These are phyloP conservation scores for Nasonia vitripennis DNA, from an alignment of 1,140 invertebrate genomes.

Conservation along the genomic window DNA sequence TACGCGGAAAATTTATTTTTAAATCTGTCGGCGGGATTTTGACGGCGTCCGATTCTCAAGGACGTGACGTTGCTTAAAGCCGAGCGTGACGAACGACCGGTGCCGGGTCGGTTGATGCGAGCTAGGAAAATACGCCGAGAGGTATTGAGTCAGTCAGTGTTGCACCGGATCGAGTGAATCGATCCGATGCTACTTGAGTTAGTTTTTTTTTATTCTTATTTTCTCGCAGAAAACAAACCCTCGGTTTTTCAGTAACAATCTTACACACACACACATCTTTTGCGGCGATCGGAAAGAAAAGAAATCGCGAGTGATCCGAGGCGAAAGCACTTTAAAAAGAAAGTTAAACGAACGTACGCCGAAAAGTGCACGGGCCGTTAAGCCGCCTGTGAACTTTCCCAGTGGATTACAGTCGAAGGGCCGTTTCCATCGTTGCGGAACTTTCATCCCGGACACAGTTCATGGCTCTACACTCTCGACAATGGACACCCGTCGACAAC, in stretches of 20 bases:
- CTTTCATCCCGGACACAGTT: background rate
- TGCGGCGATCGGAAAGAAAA: too few species aligned
- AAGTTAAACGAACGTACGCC: too few species aligned
- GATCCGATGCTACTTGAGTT: background rate
- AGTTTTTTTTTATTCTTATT: too few species aligned
- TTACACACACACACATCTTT: too few species aligned
- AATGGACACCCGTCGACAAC: background rate
- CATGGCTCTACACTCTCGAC: too few species aligned
- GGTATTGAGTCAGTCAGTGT: too few species aligned
- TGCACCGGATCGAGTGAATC: background rate
- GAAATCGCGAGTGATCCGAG: too few species aligned
- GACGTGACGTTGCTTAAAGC: background rate
- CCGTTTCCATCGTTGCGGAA: background rate
- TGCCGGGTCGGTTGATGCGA: background rate
- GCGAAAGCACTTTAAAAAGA: too few species aligned
- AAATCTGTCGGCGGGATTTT: slow-evolving; percentile 5
- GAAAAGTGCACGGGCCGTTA: too few species aligned
- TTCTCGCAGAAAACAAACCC: too few species aligned
- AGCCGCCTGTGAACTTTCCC: too few species aligned
- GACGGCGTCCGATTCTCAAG: background rate
- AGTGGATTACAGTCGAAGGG: background rate
- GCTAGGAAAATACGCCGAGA: background rate
- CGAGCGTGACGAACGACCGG: background rate
- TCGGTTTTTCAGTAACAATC: too few species aligned
- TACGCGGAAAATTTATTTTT: background rate